Percentiles rank a stretch among this genome's conserved stretches.
Conservation (phyloP, 2,797 vertebrate genomes). For the Emydoidea blandingii region DNA sequence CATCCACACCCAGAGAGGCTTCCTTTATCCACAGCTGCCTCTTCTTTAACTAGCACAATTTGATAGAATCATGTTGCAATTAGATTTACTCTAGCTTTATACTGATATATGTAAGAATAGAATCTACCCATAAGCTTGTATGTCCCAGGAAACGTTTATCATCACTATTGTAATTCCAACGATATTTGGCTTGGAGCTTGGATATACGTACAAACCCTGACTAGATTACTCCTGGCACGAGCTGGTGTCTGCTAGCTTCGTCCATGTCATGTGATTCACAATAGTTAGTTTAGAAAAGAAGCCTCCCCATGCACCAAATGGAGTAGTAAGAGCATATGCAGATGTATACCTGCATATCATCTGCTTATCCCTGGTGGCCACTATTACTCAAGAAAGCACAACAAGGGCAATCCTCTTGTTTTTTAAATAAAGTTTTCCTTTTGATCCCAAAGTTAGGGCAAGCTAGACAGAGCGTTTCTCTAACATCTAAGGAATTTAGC, state of each 20-base stretch:
- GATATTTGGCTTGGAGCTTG: neutral
- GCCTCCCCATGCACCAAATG: neutral
- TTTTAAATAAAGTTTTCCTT: neutral
- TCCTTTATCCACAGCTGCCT: neutral
- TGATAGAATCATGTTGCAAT: neutral
- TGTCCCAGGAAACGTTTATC: neutral
- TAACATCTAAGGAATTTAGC: neutral
- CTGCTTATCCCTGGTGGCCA: neutral
- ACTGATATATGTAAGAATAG: neutral
- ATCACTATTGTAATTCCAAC: neutral
- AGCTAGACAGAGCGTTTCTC: neutral
- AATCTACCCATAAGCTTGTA: neutral
- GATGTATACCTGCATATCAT: neutral
- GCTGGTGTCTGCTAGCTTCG: neutral
- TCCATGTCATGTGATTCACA: neutral
- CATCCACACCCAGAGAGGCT: neutral
- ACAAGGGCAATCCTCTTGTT: neutral
- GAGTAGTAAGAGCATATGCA: neutral
- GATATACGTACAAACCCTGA: neutral
- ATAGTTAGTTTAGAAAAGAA: neutral
- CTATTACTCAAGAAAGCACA: neutral
- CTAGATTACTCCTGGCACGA: neutral
- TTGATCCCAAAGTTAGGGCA: neutral
- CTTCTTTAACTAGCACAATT: neutral
- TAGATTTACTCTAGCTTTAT: neutral